Percentiles rank a stretch among this genome's conserved stretches.
phyloP scores from a whole-genome alignment of 2,113 vertebrate genomes.

The Dendropsophus ebraccatus region DNA sequence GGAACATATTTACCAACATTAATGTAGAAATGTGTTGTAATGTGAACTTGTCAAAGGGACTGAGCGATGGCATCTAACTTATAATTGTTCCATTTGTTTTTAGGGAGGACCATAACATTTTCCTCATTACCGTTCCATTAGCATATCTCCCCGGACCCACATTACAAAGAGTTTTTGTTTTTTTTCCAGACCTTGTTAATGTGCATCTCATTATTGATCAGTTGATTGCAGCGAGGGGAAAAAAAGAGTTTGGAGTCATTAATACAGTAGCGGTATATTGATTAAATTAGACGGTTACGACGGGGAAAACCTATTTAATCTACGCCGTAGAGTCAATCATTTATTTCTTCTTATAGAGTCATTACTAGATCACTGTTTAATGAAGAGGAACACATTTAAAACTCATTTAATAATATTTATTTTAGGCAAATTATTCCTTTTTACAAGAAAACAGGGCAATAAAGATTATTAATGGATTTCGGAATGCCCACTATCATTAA shows the following conservation, averaged over 20 bases:
- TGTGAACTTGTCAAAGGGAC: not conserved
- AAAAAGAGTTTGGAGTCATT: constrained; percentile 40
- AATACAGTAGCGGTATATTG: constrained; percentile 28
- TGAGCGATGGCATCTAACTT: not conserved
- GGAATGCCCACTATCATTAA: constrained; percentile 1
- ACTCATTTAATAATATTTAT: constrained; percentile 44
- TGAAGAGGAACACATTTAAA: constrained; percentile 46
- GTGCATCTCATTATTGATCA: constrained; percentile 46
- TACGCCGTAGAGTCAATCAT: constrained; percentile 17
- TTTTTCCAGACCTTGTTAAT: constrained; percentile 23
- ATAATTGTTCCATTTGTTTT: not conserved
- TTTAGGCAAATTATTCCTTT: constrained; percentile 14
- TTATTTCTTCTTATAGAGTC: constrained; percentile 25
- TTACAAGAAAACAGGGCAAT: constrained; percentile 12
- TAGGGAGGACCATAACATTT: constrained; percentile 1
- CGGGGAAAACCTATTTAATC: constrained; percentile 11
- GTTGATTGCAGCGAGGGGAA: constrained; percentile 12
- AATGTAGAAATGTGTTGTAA: not conserved
- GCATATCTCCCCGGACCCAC: not conserved
- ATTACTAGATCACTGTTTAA: constrained; percentile 38
- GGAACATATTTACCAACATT: constrained; percentile 22
- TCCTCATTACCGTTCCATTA: not conserved
- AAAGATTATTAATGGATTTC: constrained; percentile 25
- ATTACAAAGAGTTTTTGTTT: not conserved
- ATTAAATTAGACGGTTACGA: constrained; percentile 26